Percentiles rank a stretch among this genome's conserved stretches.
Conservation (phyloP, 2,888 invertebrate species). For the Hymenopus coronatus region DNA sequence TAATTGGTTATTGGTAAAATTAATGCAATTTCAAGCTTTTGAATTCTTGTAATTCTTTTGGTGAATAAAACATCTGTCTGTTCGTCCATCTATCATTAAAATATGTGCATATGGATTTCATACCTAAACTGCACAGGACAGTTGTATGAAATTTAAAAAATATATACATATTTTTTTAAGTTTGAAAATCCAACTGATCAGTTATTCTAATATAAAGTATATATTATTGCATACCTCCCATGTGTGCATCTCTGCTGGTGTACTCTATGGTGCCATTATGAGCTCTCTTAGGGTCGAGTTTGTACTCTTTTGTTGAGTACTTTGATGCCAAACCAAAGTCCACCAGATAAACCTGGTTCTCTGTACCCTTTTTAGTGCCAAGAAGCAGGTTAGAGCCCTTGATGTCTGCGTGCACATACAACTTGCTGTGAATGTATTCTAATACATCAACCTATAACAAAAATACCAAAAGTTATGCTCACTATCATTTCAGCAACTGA, state of each 20-base stretch:
- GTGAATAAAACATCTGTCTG: too few species aligned
- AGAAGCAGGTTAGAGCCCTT: slow-evolving; percentile 94
- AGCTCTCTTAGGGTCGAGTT: slow-evolving; percentile 84
- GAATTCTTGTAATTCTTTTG: too few species aligned
- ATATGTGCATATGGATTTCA: too few species aligned
- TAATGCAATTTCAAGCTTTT: too few species aligned
- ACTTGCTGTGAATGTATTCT: slow-evolving; percentile 88
- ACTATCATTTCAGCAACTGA: too few species aligned
- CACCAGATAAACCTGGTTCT: slow-evolving; percentile 77
- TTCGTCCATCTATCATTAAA: too few species aligned
- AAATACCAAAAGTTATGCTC: neutral
- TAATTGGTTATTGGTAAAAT: too few species aligned
- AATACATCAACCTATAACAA: slow-evolving; percentile 74
- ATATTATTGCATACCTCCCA: slow-evolving; percentile 61
- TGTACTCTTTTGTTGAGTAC: slow-evolving; percentile 71
- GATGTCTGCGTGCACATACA: slow-evolving; percentile 95
- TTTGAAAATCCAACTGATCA: too few species aligned
- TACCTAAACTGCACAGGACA: too few species aligned
- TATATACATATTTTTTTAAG: too few species aligned
- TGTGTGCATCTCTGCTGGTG: slow-evolving; percentile 93
- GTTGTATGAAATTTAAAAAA: too few species aligned
- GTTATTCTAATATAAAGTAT: too few species aligned
- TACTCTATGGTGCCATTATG: slow-evolving; percentile 98
- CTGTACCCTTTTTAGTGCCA: slow-evolving; percentile 54
- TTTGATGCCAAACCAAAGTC: slow-evolving; percentile 90